Percentiles rank a stretch among this genome's conserved stretches.
Conservation (phyloP, 1,140 invertebrate genomes). For the Diploscapter pachys region DNA sequence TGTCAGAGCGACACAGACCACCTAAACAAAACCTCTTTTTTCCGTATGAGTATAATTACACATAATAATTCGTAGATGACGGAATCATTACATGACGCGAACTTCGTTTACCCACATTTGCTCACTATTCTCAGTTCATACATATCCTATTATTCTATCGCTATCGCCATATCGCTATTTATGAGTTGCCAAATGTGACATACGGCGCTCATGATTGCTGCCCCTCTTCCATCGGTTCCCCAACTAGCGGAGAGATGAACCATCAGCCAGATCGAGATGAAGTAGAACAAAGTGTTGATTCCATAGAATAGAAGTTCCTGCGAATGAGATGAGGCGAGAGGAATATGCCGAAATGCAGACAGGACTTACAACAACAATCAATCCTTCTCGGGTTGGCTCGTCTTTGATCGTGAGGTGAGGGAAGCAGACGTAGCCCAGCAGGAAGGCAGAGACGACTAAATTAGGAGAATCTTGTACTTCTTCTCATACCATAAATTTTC, state of each 20-base stretch:
- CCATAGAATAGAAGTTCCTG: constrained; percentile 57
- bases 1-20: constrained; percentile 52
- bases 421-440: constrained; percentile 57
- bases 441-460: constrained; percentile 41
- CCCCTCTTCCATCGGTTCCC: constrained; percentile 55
- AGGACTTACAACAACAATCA: constrained; percentile 50
- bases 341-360: background rate
- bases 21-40: constrained; percentile 35
- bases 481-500: too few relatives aligned
- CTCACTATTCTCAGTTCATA: too few relatives aligned
- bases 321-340: background rate
- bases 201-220: constrained; percentile 56
- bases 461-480: too few relatives aligned
- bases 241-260: constrained; percentile 57
- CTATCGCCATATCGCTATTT: too few relatives aligned
- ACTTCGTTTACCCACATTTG: too few relatives aligned
- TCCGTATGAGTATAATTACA: too few relatives aligned
- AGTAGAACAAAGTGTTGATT: constrained; percentile 53
- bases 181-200: background rate
- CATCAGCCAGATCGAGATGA: constrained; percentile 57
- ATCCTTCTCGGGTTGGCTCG: constrained; percentile 51
- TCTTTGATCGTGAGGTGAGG: constrained; percentile 55
- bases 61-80: too few relatives aligned
- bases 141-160: too few relatives aligned
- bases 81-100: too few relatives aligned